phyloP scores from a whole-genome alignment of 2,888 invertebrate genomes.

The Oscheius sp. region DNA sequence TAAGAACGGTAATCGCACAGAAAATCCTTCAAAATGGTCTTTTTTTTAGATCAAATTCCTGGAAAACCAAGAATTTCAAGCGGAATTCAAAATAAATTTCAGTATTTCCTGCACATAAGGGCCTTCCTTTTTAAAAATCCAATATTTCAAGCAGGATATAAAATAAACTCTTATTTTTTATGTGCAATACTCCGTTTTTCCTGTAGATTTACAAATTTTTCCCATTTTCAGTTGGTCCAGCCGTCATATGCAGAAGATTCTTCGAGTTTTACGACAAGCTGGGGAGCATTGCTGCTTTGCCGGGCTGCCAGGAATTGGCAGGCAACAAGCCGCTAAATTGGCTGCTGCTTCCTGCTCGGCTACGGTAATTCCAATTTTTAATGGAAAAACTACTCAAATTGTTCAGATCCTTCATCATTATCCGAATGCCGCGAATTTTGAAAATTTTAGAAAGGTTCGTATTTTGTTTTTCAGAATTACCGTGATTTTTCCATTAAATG shows the following conservation, averaged over 20 bases:
- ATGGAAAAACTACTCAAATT: neutral
- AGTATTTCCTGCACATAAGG: no score
- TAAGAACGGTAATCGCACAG: no score
- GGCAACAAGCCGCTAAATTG: conserved; percentile 48
- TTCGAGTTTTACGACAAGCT: conserved; percentile 60
- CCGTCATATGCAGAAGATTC: conserved; percentile 58
- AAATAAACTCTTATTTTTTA: no score
- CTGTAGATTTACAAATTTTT: no score
- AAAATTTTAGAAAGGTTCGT: conserved; percentile 40
- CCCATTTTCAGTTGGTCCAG: conserved; percentile 40
- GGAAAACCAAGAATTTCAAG: no score
- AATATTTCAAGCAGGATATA: no score
- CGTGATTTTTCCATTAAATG: no score
- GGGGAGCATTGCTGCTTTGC: conserved; percentile 59
- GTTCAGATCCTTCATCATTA: conserved; percentile 48
- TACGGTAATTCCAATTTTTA: conserved; percentile 30
- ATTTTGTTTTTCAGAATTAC: neutral
- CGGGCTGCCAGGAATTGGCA: conserved; percentile 44
- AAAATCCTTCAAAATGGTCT: no score
- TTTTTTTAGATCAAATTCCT: no score
- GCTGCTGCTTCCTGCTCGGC: conserved; percentile 50
- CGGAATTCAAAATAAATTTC: no score
- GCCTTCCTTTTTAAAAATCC: no score
- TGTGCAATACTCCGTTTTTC: no score
- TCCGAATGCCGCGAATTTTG: conserved; percentile 44